These are phyloP conservation scores for Miniopterus natalensis DNA, from an alignment of 2,113 vertebrate species.

Conservation along the genomic window DNA sequence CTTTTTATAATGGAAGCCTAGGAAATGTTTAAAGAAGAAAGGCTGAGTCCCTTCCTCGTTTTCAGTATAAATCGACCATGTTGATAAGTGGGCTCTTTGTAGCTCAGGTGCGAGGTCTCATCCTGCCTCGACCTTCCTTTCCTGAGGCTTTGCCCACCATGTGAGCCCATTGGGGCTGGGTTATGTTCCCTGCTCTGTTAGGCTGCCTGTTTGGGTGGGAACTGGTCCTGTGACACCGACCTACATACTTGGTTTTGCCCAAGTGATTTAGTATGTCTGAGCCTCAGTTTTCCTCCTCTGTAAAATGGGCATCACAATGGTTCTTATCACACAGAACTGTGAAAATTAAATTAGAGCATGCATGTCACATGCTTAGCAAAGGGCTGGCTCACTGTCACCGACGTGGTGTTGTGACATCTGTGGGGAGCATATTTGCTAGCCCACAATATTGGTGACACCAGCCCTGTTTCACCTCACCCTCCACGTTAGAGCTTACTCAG, in stretches of 20 bases:
- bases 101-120: neutral
- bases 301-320: neutral
- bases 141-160: neutral
- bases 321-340: neutral
- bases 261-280: neutral
- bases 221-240: rapidly evolving
- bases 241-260: neutral
- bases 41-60: neutral
- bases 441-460: neutral
- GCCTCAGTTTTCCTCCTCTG: neutral
- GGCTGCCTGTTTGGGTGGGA: neutral
- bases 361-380: rapidly evolving
- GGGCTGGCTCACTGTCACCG: neutral
- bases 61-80: neutral
- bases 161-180: neutral
- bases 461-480: rapidly evolving
- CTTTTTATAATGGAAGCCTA: neutral
- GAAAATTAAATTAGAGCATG: neutral
- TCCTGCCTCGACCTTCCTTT: neutral
- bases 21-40: neutral
- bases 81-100: neutral
- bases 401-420: rapidly evolving
- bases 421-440: rapidly evolving
- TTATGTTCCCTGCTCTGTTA: neutral
- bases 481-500: neutral